Base-by-base conservation (phyloP, 1,140 invertebrate species). In the Laupala kohalensis region DNA sequence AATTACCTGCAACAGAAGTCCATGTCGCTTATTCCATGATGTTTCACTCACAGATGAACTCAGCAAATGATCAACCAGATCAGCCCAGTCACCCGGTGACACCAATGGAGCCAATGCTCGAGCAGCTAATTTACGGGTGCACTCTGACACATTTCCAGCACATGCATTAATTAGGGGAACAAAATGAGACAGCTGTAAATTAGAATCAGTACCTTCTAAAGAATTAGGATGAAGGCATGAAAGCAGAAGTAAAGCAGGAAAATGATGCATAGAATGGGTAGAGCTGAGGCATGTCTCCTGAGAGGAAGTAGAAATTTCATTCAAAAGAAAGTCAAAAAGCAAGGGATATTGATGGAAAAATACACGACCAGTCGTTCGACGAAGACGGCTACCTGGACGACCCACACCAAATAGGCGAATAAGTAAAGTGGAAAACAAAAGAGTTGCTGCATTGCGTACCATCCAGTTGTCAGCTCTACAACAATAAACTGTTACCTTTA, bases 321-420 rank as follows among this genome's bases (percentile, higher is more conserved):
- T 78, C 64, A 93, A 79, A 73, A 97, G 87, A 78, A 92, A 95
- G 30, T 89, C 84, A 76, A 91, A 90, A 0, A 96, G 81, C 27
- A 83, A 78, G 12, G 94, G 92, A 84, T 92, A 95, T 28, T 88
- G 86, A 73, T 90, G 84, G 79, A 96, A 96, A 81, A 98, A 98
- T 9, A 91, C 86, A 70, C 87, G 83, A 1, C 84, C 84, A 66
- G 85, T 85, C 78, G 87, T 82, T 72, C 82, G 80, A 74, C 85
- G 86, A 9, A 53, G 19, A 9, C 37, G 37, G 19, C 19, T 9
- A 12, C 67, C 26, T n/a, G 27, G 23, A 4, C 67, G 67, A 15
- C 90, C 90, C 0, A 96, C 95, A 19, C 95, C 95, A 85, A 98
- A 97, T 72, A 95, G 89, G 75, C 95, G 83, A 25, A 88, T 90